These are phyloP conservation scores for Resseliella maxima DNA, from an alignment of 2,888 invertebrate species.

Conservation along the genomic window DNA sequence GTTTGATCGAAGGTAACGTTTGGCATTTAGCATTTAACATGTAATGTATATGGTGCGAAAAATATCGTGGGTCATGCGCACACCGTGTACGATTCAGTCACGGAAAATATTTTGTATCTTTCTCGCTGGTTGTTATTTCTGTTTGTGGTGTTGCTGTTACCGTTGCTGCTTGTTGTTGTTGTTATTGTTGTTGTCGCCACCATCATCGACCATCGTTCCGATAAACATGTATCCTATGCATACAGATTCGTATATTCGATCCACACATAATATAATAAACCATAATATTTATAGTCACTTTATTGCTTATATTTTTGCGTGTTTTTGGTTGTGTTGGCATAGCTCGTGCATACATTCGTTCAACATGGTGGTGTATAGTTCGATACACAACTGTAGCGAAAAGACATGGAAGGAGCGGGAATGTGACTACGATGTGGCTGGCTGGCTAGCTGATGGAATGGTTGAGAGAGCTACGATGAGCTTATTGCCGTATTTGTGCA, in stretches of 20 bases:
- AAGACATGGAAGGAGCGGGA: not conserved
- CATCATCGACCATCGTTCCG: not conserved
- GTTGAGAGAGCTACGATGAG: not conserved
- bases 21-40: conserved; percentile 14
- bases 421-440: not conserved
- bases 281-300: conserved; percentile 43
- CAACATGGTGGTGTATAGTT: not conserved
- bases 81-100: not conserved
- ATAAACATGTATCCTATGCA: conserved; percentile 21
- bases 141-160: not conserved
- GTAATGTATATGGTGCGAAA: conserved; percentile 44
- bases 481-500: conserved; percentile 1
- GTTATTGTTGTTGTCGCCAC: not conserved
- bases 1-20: conserved; percentile 1
- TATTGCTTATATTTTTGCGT: conserved; percentile 30
- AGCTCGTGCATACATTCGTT: not conserved
- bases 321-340: not conserved
- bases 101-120: conserved; percentile 32
- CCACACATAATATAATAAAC: conserved; percentile 41
- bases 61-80: conserved; percentile 16
- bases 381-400: not conserved
- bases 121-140: not conserved
- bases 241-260: conserved; percentile 24
- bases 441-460: no score
- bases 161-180: not conserved